Conservation (phyloP, 1,140 invertebrate genomes). For the Drosophila parvula region DNA sequence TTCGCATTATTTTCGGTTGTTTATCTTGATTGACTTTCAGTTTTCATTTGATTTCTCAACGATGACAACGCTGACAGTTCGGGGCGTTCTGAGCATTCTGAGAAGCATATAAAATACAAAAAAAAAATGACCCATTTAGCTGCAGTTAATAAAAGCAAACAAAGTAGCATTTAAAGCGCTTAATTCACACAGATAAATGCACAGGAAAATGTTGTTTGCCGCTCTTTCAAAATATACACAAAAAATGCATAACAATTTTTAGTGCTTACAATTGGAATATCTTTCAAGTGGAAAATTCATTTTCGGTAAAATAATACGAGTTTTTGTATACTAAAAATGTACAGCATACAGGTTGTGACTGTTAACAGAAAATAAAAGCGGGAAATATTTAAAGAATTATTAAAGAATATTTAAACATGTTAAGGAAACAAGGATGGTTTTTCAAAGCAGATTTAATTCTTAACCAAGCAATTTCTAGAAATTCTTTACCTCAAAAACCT, state of each 20-base stretch:
- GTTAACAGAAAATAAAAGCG: neutral
- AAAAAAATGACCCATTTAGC: neutral
- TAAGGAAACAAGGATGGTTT: too few relatives aligned
- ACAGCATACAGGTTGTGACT: neutral
- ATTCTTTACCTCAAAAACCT: neutral
- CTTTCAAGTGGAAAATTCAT: neutral
- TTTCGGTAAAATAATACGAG: slow-evolving; percentile 5
- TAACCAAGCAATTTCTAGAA: too few relatives aligned
- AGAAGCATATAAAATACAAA: neutral
- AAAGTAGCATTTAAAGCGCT: slow-evolving; percentile 7
- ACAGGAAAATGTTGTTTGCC: neutral
- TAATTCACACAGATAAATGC: slow-evolving; percentile 1
- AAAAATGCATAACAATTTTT: slow-evolving; percentile 1
- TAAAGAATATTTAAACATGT: neutral
- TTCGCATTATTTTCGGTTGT: slow-evolving; percentile 43
- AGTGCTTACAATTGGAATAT: neutral
- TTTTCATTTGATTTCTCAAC: slow-evolving; percentile 37
- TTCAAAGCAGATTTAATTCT: too few relatives aligned
- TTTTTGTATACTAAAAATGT: neutral
- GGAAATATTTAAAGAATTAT: neutral
- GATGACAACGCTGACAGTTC: slow-evolving; percentile 25
- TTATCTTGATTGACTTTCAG: slow-evolving; percentile 51
- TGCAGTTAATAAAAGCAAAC: slow-evolving; percentile 19
- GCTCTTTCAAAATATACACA: slow-evolving; percentile 15
- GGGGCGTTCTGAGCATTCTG: neutral